Base-by-base conservation (phyloP, 2,797 vertebrate genomes). In the Epinephelus coioides region DNA sequence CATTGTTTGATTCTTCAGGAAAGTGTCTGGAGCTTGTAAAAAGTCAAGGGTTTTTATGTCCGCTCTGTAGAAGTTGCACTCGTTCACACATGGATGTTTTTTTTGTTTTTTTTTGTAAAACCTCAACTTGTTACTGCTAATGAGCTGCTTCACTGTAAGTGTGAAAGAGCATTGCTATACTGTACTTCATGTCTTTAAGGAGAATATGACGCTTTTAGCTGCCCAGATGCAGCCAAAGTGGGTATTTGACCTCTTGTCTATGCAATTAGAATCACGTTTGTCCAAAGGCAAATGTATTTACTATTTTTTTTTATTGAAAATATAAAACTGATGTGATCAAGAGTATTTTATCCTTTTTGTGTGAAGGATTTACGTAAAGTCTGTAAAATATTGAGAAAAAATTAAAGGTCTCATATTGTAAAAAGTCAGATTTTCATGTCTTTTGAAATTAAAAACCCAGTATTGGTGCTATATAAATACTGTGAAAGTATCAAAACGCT, bases 11-110 rank as follows among this genome's bases (percentile, higher is more conserved):
- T 77, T 78, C 72, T 62, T 63, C 76, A 74, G 70, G 79, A 77
- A 86, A 78, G 57, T 15, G 54, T 71, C 73, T 79, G 73, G 17
- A 13, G 23, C 70, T 80, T 65, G 78, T 81, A 73, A 77, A 78
- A 69, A 21, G 18, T 49, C 9, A 70, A 2, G 10, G 1, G 63
- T 77, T 77, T 67, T 85, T 62, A 62, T 72, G 55, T 87, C 34
- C 79, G 63, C 78, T 23, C 73, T 59, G 66, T 30, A 66, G 67
- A 34, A 11, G 30, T 64, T 64, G 30, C 25, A 15, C 34, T 71
- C 15, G 51, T 53, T 82, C 60, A 51, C 54, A 60, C 5, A 1
- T 12, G 64, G 46, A 21, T 34, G 43, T 34, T 55, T 65, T 71
- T 63, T 30, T 27, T n/a, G 3, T 27, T 34, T 34, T n/a, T 49